These are phyloP conservation scores for Premnoplex brunnescens DNA, from an alignment of 2,797 vertebrate genomes.

Conservation along the genomic window DNA sequence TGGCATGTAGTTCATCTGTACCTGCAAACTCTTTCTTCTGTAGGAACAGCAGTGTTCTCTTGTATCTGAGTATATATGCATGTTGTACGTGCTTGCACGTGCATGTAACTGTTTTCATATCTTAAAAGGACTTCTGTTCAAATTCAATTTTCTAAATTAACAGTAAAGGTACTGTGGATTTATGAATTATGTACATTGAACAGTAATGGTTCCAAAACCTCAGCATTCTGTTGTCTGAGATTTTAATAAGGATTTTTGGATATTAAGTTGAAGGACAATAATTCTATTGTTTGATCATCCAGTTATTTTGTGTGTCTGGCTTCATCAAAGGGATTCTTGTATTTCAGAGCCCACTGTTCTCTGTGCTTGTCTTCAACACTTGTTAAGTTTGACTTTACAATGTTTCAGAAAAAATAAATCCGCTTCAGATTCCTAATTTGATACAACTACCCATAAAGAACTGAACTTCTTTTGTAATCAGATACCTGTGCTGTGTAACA, in stretches of 20 bases:
- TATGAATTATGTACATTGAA: background rate
- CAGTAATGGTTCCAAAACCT: background rate
- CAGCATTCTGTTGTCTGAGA: constrained; percentile 22
- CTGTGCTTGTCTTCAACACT: constrained; percentile 41
- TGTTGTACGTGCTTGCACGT: background rate
- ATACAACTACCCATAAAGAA: background rate
- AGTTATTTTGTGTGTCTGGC: constrained; percentile 40
- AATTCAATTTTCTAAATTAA: background rate
- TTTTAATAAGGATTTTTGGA: background rate
- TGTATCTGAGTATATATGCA: background rate
- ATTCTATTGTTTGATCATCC: constrained; percentile 49
- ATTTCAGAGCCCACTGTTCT: constrained; percentile 6
- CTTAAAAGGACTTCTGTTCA: background rate
- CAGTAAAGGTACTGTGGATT: background rate
- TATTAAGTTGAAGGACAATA: constrained; percentile 42
- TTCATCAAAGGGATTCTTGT: constrained; percentile 64
- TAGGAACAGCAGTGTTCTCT: background rate
- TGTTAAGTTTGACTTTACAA: constrained; percentile 62
- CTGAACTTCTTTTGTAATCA: constrained; percentile 39
- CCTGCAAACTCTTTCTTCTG: background rate
- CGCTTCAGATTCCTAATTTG: constrained; percentile 14
- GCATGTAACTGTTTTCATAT: background rate
- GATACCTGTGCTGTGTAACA: background rate
- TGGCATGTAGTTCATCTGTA: background rate
- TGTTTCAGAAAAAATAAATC: constrained; percentile 43